Evolutionary conservation across 2,797 vertebrate genomes (phyloP).

Genomic region (Ictinia mississippiensis): DNA sequence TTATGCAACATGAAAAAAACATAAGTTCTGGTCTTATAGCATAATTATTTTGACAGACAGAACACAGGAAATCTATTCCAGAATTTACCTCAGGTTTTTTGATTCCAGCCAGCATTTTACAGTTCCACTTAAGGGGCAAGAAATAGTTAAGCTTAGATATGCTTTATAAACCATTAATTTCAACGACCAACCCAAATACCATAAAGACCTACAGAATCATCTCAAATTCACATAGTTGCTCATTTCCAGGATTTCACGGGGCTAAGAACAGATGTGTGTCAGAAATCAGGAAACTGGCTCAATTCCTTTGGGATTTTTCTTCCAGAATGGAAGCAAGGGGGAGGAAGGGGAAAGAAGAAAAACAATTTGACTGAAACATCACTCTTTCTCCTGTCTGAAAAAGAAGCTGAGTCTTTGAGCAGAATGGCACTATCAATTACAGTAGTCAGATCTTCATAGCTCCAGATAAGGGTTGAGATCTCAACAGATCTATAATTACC

Average conservation of each 20-base stretch:
- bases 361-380: background rate
- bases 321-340: background rate
- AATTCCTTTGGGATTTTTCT: background rate
- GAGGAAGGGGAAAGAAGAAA: slow-evolving; percentile 21
- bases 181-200: slow-evolving; percentile 1
- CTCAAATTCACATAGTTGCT: slow-evolving; percentile 48
- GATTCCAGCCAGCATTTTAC: background rate
- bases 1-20: background rate
- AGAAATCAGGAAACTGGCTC: slow-evolving; percentile 46
- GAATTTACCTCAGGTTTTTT: background rate
- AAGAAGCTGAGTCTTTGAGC: background rate
- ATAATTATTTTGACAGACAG: background rate
- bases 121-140: background rate
- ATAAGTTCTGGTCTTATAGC: background rate
- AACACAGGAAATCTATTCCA: background rate
- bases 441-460: background rate
- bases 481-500: background rate
- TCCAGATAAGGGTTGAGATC: background rate
- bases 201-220: slow-evolving; percentile 51
- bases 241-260: slow-evolving; percentile 57
- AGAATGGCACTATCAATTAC: background rate
- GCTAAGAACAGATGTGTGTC: slow-evolving; percentile 43
- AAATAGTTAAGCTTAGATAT: slow-evolving; percentile 37
- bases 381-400: background rate
- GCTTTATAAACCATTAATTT: slow-evolving; percentile 39